Evolutionary conservation across 2,797 vertebrate genomes (phyloP).

Genomic region (Mormyrops boulengeri): DNA sequence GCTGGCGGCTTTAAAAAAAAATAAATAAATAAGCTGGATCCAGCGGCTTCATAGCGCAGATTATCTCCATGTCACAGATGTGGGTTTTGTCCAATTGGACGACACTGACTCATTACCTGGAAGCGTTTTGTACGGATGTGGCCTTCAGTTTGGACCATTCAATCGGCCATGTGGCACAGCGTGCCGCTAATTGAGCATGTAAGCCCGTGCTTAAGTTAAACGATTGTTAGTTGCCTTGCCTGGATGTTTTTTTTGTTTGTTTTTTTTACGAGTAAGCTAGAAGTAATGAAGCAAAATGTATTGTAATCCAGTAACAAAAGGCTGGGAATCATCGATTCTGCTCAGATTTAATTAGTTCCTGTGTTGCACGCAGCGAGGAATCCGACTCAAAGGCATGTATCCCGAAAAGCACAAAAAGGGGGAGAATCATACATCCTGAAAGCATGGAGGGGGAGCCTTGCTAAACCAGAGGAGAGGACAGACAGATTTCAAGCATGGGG

Average conservation of each 20-base stretch:
- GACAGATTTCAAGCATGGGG: neutral
- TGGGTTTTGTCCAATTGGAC: conserved; percentile 47
- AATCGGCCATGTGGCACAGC: conserved; percentile 8
- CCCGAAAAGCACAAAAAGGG: neutral
- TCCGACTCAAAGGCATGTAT: conserved; percentile 9
- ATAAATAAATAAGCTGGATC: neutral
- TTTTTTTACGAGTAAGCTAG: conserved; percentile 17
- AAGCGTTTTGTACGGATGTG: neutral
- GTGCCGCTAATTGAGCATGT: conserved; percentile 17
- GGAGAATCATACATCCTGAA: neutral
- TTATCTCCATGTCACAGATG: conserved; percentile 53
- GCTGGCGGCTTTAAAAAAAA: neutral
- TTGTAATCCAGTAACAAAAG: conserved; percentile 33
- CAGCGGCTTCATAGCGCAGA: conserved; percentile 48
- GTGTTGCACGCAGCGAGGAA: neutral
- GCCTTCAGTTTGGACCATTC: conserved; percentile 12
- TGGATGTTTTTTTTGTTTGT: conserved; percentile 29
- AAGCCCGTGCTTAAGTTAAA: conserved; percentile 57
- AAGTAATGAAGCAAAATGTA: conserved; percentile 37
- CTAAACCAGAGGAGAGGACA: neutral
- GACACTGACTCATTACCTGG: conserved; percentile 38
- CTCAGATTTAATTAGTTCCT: conserved; percentile 25
- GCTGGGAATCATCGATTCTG: conserved; percentile 13
- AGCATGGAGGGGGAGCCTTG: neutral
- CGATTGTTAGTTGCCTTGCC: conserved; percentile 50